Conservation (phyloP, 2,797 vertebrate species). For the Limosa lapponica region DNA sequence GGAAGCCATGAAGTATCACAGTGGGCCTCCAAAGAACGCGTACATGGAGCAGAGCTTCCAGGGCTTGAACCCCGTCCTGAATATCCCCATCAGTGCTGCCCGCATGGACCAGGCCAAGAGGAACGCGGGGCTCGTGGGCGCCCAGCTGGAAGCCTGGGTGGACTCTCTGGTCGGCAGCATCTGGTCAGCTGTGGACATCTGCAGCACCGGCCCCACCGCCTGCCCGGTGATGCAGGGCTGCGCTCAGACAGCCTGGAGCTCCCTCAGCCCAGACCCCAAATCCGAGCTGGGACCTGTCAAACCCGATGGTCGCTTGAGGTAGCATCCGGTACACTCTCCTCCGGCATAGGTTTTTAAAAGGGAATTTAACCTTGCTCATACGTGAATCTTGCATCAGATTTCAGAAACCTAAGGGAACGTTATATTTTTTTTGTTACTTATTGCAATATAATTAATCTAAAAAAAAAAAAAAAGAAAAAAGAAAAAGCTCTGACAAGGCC, state of each 20-base stretch:
- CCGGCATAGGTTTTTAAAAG: constrained; percentile 9
- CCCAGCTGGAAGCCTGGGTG: constrained; percentile 89
- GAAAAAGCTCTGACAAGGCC: constrained; percentile 22
- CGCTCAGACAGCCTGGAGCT: constrained; percentile 93
- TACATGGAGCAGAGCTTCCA: constrained; percentile 99
- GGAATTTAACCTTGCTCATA: constrained; percentile 62
- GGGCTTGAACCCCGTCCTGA: constrained; percentile 93
- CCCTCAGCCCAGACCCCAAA: constrained; percentile 95
- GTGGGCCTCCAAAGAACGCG: constrained; percentile 88
- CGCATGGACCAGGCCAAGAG: constrained; percentile 88
- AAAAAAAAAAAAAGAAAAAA: neutral
- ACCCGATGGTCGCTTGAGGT: constrained; percentile 93
- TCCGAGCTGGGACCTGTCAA: constrained; percentile 88
- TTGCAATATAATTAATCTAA: neutral
- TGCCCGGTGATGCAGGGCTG: constrained; percentile 94
- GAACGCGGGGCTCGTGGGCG: constrained; percentile 84
- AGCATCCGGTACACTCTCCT: constrained; percentile 74
- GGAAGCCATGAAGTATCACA: constrained; percentile 88
- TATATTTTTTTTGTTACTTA: constrained; percentile 24
- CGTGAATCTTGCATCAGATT: neutral
- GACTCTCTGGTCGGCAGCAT: constrained; percentile 86
- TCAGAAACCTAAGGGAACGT: constrained; percentile 14
- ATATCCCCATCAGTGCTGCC: constrained; percentile 87
- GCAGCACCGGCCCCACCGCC: constrained; percentile 83
- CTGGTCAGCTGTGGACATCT: constrained; percentile 93